Conservation (phyloP, 2,888 invertebrate species). For the Luperina nickerlii region DNA sequence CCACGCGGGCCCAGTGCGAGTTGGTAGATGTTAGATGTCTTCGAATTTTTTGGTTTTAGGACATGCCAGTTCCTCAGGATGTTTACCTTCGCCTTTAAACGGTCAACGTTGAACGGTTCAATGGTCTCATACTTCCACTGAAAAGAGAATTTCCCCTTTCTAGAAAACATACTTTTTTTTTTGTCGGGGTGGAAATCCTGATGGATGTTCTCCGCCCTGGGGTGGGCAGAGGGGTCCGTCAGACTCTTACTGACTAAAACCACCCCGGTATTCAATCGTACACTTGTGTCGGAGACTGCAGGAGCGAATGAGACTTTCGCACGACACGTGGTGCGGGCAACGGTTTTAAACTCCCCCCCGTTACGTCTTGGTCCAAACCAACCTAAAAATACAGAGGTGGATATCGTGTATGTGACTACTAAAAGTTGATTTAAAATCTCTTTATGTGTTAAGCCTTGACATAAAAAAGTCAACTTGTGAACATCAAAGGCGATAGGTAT, state of each 20-base stretch:
- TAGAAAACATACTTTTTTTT: background rate
- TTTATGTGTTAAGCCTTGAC: background rate
- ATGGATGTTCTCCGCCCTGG: too few species aligned
- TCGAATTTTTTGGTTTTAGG: background rate
- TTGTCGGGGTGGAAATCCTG: too few species aligned
- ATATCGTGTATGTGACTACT: background rate
- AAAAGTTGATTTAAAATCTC: background rate
- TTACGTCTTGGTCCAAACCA: too few species aligned
- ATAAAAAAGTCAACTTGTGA: background rate
- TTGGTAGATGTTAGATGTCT: background rate
- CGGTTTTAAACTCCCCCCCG: too few species aligned
- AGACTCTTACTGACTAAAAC: too few species aligned
- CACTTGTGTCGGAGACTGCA: too few species aligned
- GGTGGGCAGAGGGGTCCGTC: too few species aligned
- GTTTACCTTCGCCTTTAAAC: background rate
- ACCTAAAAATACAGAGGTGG: background rate
- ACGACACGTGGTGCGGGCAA: too few species aligned
- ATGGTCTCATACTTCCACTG: background rate
- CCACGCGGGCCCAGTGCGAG: background rate
- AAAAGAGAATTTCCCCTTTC: background rate
- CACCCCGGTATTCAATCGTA: too few species aligned
- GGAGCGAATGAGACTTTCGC: too few species aligned
- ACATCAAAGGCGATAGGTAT: background rate
- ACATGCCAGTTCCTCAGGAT: background rate
- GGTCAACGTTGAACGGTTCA: background rate